Evolutionary conservation across 2,888 invertebrate species (phyloP).

Genomic region (Drosophila barbarae): DNA sequence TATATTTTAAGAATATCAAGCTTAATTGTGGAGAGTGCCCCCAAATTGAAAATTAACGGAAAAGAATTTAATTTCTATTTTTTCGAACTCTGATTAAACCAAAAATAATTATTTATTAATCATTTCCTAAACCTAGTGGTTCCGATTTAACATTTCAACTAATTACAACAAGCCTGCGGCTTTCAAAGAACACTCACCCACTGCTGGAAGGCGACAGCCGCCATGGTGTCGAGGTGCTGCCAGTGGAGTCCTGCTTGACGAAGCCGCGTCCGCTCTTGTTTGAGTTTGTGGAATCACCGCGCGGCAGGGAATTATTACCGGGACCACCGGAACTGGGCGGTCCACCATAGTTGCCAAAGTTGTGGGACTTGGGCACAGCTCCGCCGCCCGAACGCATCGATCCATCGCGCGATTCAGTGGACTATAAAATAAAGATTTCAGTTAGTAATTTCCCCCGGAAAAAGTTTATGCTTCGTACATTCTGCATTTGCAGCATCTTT

Average conservation of each 20-base stretch:
- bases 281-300: constrained; percentile 84
- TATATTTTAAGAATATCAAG: background rate
- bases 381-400: constrained; percentile 73
- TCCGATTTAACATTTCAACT: constrained; percentile 1
- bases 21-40: no score
- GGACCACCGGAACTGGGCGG: constrained; percentile 81
- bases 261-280: constrained; percentile 85
- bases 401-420: constrained; percentile 75
- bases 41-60: no score
- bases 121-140: constrained; percentile 1
- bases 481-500: constrained; percentile 79
- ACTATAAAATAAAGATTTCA: constrained; percentile 43
- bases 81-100: background rate
- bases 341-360: constrained; percentile 90
- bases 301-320: constrained; percentile 79
- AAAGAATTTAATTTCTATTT: no score
- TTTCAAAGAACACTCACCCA: constrained; percentile 74
- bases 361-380: constrained; percentile 90
- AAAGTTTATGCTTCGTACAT: constrained; percentile 49
- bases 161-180: background rate
- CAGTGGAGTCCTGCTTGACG: constrained; percentile 84
- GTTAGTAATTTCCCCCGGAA: background rate
- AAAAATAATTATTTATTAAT: background rate
- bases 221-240: constrained; percentile 78
- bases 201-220: constrained; percentile 80